Evolutionary conservation across 2,888 invertebrate genomes (phyloP).

Genomic region (Coenonympha glycerion): DNA sequence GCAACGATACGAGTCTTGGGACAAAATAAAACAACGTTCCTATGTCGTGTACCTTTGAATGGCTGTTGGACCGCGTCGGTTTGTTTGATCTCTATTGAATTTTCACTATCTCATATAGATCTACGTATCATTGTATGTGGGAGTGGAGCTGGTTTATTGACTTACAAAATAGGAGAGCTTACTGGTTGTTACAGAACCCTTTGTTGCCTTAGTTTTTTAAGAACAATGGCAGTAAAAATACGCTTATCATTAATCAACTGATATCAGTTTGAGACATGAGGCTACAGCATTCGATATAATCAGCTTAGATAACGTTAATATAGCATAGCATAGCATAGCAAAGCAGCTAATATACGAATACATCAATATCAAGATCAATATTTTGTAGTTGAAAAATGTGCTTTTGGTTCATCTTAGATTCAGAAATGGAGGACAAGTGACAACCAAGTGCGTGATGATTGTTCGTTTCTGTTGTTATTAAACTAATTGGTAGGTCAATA

Average conservation of each 20-base stretch:
- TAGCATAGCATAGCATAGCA: no score
- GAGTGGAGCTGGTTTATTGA: not conserved
- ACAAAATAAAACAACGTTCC: no score
- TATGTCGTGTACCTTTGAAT: no score
- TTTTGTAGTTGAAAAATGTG: not conserved
- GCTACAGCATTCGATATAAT: no score
- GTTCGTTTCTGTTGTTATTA: no score
- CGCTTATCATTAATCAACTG: not conserved
- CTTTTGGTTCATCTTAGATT: not conserved
- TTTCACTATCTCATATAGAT: not conserved
- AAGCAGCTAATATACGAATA: no score
- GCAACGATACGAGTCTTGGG: no score
- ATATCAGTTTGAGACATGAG: not conserved
- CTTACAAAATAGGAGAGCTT: not conserved
- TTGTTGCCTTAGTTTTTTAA: not conserved
- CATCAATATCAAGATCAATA: no score
- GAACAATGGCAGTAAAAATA: not conserved
- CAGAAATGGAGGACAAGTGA: not conserved
- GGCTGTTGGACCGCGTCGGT: not conserved
- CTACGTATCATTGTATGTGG: no score
- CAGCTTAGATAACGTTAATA: no score
- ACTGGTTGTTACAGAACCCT: not conserved
- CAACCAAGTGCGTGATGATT: no score
- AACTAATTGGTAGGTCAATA: not conserved
- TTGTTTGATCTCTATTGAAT: not conserved